Evolutionary conservation across 2,113 vertebrate genomes (phyloP).

Genomic region (Erythrocebus patas): DNA sequence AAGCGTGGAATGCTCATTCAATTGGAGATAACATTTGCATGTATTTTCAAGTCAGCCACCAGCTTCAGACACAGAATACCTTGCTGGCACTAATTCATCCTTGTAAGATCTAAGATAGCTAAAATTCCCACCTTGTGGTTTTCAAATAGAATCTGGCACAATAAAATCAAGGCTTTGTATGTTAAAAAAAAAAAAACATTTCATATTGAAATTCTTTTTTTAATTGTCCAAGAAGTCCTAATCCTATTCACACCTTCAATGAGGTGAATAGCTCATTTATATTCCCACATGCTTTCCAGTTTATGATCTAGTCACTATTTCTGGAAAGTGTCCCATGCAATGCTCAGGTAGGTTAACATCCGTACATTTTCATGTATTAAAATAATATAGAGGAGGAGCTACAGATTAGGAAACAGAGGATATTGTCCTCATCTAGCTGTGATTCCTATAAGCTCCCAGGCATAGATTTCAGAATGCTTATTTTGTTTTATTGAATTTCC

Average conservation of each 20-base stretch:
- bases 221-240: background rate
- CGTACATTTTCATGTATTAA: background rate
- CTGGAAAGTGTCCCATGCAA: background rate
- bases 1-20: background rate
- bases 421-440: background rate
- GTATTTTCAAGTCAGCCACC: slow-evolving; percentile 24
- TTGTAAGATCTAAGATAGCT: slow-evolving; percentile 17
- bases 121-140: background rate
- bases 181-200: background rate
- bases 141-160: background rate
- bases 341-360: background rate
- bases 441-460: background rate
- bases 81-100: slow-evolving; percentile 26
- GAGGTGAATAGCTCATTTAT: background rate
- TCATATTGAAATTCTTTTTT: slow-evolving; percentile 12
- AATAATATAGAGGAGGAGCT: background rate
- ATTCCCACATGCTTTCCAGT: background rate
- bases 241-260: background rate
- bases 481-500: slow-evolving; percentile 4
- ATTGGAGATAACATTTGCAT: background rate
- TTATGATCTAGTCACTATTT: background rate
- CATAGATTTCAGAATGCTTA: background rate
- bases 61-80: slow-evolving; percentile 19
- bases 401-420: background rate
- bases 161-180: slow-evolving; percentile 43